Evolutionary conservation across 2,888 invertebrate genomes (phyloP), one percentile per base, ranked within the genome.

Genomic region (Homarus gammarus): DNA sequence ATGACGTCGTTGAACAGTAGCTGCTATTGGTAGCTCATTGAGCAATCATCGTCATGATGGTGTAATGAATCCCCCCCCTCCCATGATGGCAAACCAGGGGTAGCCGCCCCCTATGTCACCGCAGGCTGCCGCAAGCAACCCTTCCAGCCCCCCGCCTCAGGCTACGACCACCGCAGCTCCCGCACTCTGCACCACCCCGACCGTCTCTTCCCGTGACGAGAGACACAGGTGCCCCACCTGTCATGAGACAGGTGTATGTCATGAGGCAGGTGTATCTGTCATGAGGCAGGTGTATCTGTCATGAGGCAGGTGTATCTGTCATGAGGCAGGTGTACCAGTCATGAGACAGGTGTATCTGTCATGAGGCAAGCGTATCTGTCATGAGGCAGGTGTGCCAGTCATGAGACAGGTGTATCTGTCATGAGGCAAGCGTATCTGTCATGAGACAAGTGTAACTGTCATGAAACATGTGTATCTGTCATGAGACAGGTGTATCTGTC

Each of bases 21-120:
- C 87, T 31, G 44, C 87, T 87, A 87, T 87, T 87, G 87, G 87
- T 87, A 87, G 87, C 87, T 81, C 61, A 81, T 79, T 87, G 81
- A 81, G 81, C 81, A 79, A 81, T 87, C 87, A 87, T 56, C 81
- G 87, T 87, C 81, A 87, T 87, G 81, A 61, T 81, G 81, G 73
- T 38, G 81, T 87, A 70, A 87, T 87, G 81, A 77, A 86, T n/a
- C n/a, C n/a, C n/a, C n/a, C n/a, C n/a, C 56, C 3, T 81, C 73
- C 31, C 72, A 72, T 87, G 79, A 87, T 51, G 40, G 73, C 56
- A 27, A 79, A 72, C n/a, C 15, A 51, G n/a, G 5, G 56, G 36
- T 5, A n/a, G 40, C 36, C 18, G 33, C 38, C 51, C 36, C 70
- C 27, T 36, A 51, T 73, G 73, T 36, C 73, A 73, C 73, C 73